A percentile compares a stretch with the other conserved stretches of the same genome.
phyloP scores from a whole-genome alignment of 2,888 invertebrate species.

The Coleophora flavipennella region DNA sequence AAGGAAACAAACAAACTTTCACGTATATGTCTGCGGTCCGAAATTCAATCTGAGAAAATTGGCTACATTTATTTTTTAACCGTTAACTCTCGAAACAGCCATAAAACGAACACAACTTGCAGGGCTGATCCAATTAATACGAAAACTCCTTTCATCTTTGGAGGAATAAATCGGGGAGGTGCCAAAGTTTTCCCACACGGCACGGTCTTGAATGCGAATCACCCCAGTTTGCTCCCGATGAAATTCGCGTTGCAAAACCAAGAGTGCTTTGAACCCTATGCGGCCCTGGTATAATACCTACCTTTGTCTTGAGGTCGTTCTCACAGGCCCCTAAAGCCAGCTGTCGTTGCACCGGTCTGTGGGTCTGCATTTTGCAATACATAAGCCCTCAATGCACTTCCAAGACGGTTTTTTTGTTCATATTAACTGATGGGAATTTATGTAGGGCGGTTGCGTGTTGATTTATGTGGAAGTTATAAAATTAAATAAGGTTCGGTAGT shows the following conservation, averaged over 20 bases:
- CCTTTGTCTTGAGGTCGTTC: conserved; percentile 27
- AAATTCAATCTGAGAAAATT: conserved; percentile 2
- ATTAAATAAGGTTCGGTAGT: neutral
- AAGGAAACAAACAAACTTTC: no score
- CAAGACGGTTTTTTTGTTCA: conserved; percentile 32
- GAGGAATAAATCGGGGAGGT: no score
- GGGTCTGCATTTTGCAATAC: conserved; percentile 26
- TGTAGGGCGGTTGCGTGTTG: conserved; percentile 19
- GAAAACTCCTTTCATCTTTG: no score
- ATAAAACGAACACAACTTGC: no score
- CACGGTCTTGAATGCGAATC: no score
- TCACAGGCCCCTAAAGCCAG: conserved; percentile 33
- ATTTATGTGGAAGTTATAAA: conserved; percentile 1
- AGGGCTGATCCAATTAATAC: no score
- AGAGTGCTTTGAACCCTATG: conserved; percentile 1
- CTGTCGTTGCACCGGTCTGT: conserved; percentile 45
- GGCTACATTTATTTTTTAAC: neutral
- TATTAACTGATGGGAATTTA: conserved; percentile 16
- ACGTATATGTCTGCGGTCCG: no score
- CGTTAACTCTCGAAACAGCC: no score
- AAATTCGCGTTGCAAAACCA: conserved; percentile 8
- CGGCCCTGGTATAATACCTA: conserved; percentile 6
- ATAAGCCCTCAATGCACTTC: conserved; percentile 25
- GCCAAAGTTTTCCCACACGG: no score
- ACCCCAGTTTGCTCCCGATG: no score